Conservation (phyloP, 2,113 vertebrate species). For the Megatriorchis doriae region DNA sequence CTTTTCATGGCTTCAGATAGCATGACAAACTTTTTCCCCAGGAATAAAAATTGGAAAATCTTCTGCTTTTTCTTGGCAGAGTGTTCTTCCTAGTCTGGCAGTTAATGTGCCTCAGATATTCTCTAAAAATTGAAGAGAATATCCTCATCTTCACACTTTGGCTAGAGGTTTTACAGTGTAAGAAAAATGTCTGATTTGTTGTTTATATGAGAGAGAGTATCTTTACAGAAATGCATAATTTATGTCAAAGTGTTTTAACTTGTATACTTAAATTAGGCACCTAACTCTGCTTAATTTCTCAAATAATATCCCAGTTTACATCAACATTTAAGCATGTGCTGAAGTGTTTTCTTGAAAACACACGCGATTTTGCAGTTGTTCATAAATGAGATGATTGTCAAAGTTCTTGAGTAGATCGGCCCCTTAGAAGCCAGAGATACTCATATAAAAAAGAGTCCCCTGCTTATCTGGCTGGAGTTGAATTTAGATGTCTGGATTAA, state of each 20-base stretch:
- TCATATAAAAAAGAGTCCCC: neutral
- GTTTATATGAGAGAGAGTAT: neutral
- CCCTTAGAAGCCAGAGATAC: neutral
- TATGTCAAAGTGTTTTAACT: neutral
- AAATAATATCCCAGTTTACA: slow-evolving; percentile 34
- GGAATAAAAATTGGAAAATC: neutral
- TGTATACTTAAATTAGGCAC: neutral
- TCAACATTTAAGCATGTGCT: neutral
- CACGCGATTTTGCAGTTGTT: neutral
- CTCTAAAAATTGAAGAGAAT: neutral
- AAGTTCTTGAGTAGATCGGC: neutral
- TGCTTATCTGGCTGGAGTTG: neutral
- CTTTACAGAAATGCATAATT: slow-evolving; percentile 12
- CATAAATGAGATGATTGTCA: neutral
- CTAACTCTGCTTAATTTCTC: slow-evolving; percentile 20
- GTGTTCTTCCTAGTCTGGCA: neutral
- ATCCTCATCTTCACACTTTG: neutral
- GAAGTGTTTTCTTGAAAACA: neutral
- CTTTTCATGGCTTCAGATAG: slow-evolving; percentile 35
- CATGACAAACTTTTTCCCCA: slow-evolving; percentile 1
- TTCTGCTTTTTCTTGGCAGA: neutral
- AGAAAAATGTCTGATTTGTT: neutral
- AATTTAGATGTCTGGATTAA: neutral
- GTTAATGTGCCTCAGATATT: neutral
- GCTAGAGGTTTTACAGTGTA: neutral